These are phyloP conservation scores for Poecilia gillii DNA, from an alignment of 2,797 vertebrate genomes.

Conservation along the genomic window DNA sequence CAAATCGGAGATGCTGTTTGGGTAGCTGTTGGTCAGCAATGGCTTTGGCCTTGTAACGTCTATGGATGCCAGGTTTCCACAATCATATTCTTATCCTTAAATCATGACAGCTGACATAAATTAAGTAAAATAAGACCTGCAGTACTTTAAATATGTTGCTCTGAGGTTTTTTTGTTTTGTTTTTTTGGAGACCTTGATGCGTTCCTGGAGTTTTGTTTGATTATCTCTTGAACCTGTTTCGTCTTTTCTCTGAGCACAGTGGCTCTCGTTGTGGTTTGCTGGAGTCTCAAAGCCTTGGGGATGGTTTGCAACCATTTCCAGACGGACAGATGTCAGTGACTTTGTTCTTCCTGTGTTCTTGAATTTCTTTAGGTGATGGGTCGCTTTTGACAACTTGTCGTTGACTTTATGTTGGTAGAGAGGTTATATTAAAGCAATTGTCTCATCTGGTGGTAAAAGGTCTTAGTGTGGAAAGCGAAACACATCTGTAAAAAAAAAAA, in stretches of 20 bases:
- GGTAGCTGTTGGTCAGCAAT: background rate
- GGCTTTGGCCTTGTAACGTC: background rate
- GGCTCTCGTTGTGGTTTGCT: background rate
- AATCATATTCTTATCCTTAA: background rate
- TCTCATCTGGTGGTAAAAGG: background rate
- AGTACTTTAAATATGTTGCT: background rate
- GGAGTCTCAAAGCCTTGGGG: background rate
- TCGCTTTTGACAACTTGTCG: background rate
- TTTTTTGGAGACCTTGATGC: background rate
- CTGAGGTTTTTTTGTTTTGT: background rate
- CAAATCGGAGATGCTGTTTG: background rate
- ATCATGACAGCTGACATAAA: background rate
- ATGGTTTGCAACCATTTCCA: background rate
- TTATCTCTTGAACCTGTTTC: background rate
- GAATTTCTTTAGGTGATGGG: background rate
- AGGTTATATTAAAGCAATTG: background rate
- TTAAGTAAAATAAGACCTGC: background rate
- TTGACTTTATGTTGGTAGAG: background rate
- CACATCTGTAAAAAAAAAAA: background rate
- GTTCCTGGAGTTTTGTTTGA: background rate
- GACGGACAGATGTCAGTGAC: background rate
- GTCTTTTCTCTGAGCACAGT: background rate
- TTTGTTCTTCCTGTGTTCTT: background rate
- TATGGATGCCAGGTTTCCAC: background rate
- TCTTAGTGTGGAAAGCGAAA: background rate